These are phyloP conservation scores for Galleria mellonella DNA, from an alignment of 1,140 invertebrate species.

Conservation along the genomic window DNA sequence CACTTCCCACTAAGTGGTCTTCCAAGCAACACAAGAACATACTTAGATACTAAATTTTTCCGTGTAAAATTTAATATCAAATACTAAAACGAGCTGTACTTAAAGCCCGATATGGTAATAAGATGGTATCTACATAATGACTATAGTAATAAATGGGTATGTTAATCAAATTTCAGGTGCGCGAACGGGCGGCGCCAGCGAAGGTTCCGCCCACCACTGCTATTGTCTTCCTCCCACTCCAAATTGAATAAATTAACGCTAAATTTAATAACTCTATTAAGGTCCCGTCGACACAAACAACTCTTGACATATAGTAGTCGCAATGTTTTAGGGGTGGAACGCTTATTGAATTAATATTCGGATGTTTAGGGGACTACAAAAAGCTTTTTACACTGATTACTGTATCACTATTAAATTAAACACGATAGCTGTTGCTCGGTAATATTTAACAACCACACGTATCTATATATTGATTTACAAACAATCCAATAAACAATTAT, in stretches of 20 bases:
- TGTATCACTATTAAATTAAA: slow-evolving; percentile 12
- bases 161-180: slow-evolving; percentile 27
- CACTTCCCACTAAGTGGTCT: too few relatives aligned
- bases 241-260: slow-evolving; percentile 70
- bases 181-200: slow-evolving; percentile 30
- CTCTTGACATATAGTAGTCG: slow-evolving; percentile 49
- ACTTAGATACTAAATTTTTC: too few relatives aligned
- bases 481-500: too few relatives aligned
- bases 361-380: slow-evolving; percentile 27
- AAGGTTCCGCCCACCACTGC: slow-evolving; percentile 42
- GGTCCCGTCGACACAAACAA: slow-evolving; percentile 56
- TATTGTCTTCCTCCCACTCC: slow-evolving; percentile 49
- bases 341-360: slow-evolving; percentile 48
- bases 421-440: too few relatives aligned
- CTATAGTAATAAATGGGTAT: too few relatives aligned
- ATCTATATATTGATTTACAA: too few relatives aligned
- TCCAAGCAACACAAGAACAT: too few relatives aligned
- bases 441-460: too few relatives aligned
- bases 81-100: too few relatives aligned
- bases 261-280: slow-evolving; percentile 70
- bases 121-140: too few relatives aligned
- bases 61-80: too few relatives aligned
- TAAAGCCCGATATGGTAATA: too few relatives aligned
- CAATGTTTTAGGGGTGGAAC: slow-evolving; percentile 44
- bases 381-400: slow-evolving; percentile 58